A percentile compares a stretch with the other conserved stretches of the same genome.
Evolutionary conservation across 2,888 invertebrate genomes (phyloP).

Genomic region (Anthrax anthrax): DNA sequence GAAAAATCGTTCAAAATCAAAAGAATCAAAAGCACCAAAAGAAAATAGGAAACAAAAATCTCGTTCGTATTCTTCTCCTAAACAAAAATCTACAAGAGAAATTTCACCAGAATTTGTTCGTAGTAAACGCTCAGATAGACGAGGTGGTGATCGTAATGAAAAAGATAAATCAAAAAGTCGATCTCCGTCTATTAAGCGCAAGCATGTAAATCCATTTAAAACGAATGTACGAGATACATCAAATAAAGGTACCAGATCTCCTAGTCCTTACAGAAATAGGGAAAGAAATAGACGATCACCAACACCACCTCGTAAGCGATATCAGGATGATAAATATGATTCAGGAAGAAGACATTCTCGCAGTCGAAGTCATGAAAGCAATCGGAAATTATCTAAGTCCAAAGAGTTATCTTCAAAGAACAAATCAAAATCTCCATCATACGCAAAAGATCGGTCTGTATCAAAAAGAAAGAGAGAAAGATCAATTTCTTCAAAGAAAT

Average conservation of each 20-base stretch:
- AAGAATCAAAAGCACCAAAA: background rate
- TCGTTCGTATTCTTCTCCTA: background rate
- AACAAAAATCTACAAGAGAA: background rate
- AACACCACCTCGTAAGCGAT: conserved; percentile 24
- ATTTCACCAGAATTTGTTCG: no score
- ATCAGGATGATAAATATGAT: conserved; percentile 7
- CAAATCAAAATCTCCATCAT: background rate
- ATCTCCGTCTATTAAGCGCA: conserved; percentile 7
- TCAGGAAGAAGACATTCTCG: conserved; percentile 14
- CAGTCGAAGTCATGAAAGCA: conserved; percentile 21
- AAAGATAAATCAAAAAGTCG: conserved; percentile 1
- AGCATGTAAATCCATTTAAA: conserved; percentile 7
- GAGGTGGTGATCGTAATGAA: background rate
- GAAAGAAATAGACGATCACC: conserved; percentile 19
- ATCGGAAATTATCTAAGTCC: conserved; percentile 23
- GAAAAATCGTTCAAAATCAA: background rate
- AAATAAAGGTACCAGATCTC: background rate
- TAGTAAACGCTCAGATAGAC: no score
- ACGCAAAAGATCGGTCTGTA: background rate
- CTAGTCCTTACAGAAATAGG: background rate
- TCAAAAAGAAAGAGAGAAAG: conserved; percentile 14
- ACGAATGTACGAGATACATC: background rate
- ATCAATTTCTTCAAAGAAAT: conserved; percentile 13
- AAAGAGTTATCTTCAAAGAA: conserved; percentile 10
- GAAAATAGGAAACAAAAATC: background rate